Evolutionary conservation across 2,888 invertebrate species (phyloP).

Genomic region (Drosophila suboccidentalis): DNA sequence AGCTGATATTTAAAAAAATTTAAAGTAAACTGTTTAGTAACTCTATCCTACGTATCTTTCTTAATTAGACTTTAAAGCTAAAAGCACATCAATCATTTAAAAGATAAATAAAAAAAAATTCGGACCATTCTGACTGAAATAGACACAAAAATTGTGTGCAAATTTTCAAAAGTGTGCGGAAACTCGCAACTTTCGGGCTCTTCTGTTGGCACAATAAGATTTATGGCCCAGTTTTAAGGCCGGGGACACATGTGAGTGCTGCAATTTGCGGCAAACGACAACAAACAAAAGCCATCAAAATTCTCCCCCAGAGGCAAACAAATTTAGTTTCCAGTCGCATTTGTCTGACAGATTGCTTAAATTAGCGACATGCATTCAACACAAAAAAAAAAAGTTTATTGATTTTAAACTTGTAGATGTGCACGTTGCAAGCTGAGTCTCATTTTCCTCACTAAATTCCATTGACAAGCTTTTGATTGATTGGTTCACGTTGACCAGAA

Average conservation of each 20-base stretch:
- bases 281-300: constrained; percentile 32
- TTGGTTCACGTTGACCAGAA: constrained; percentile 20
- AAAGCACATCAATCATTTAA: constrained; percentile 44
- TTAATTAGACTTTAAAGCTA: constrained; percentile 17
- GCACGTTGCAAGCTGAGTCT: constrained; percentile 14
- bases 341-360: constrained; percentile 55
- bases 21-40: neutral
- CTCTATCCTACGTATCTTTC: neutral
- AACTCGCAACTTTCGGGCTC: constrained; percentile 13
- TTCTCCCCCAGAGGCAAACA: constrained; percentile 30
- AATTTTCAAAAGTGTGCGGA: constrained; percentile 11
- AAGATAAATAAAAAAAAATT: constrained; percentile 19
- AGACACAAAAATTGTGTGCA: constrained; percentile 20
- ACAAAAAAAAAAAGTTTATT: constrained; percentile 36
- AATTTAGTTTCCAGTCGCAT: constrained; percentile 58
- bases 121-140: constrained; percentile 7
- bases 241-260: constrained; percentile 38
- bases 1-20: neutral
- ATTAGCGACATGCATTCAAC: constrained; percentile 30
- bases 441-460: constrained; percentile 6
- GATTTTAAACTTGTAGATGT: constrained; percentile 48
- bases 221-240: constrained; percentile 41
- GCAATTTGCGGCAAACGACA: constrained; percentile 38
- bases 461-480: constrained; percentile 59
- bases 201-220: constrained; percentile 36